These are phyloP conservation scores for Pipistrellus pipistrellus DNA, from an alignment of 2,797 vertebrate species.

Conservation along the genomic window DNA sequence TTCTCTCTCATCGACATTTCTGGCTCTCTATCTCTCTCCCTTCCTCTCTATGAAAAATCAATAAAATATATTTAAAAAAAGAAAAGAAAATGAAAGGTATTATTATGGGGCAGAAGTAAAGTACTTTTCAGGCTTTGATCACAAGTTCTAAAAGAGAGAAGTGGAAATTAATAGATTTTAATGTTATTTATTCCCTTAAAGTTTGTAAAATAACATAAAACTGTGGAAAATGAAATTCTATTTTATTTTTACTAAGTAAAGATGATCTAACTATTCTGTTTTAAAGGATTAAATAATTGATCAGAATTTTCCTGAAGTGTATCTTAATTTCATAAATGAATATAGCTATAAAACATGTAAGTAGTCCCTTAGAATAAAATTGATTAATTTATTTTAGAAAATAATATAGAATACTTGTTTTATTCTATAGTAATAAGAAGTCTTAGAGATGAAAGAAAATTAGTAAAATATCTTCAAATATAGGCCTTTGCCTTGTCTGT, in stretches of 20 bases:
- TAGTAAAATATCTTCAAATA: not conserved
- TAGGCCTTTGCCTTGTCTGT: rapidly evolving
- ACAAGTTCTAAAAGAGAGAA: not conserved
- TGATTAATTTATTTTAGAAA: conserved; percentile 18
- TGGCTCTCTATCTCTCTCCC: too few relatives aligned
- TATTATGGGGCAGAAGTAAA: not conserved
- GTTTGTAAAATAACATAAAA: conserved; percentile 18
- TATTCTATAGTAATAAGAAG: not conserved
- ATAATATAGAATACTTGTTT: not conserved
- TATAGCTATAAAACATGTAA: not conserved
- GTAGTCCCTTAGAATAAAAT: conserved; percentile 9
- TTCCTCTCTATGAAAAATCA: too few relatives aligned
- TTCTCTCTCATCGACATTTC: too few relatives aligned
- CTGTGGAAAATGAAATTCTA: not conserved
- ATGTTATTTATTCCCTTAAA: not conserved
- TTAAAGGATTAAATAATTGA: conserved; percentile 21
- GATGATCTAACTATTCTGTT: conserved; percentile 13
- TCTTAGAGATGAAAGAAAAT: too few relatives aligned
- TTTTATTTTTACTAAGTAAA: conserved; percentile 55
- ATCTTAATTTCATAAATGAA: conserved; percentile 29
- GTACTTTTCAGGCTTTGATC: not conserved
- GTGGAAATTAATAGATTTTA: not conserved
- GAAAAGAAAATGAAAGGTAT: not conserved
- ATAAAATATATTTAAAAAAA: too few relatives aligned
- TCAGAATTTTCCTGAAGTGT: not conserved